These are phyloP conservation scores for Colletes collaris DNA, from an alignment of 2,888 invertebrate species.

Conservation along the genomic window DNA sequence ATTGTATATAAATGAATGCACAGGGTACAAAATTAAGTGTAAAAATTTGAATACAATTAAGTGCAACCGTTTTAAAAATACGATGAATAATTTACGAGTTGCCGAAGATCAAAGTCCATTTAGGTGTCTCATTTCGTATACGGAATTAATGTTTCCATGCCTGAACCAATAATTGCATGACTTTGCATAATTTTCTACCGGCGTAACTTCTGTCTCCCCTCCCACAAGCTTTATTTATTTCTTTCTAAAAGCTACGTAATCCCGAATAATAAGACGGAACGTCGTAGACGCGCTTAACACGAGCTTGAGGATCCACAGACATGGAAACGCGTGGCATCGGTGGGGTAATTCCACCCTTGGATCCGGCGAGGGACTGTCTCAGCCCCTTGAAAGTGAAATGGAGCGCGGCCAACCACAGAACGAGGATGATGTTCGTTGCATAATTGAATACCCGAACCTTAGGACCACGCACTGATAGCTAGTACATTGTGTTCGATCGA, in stretches of 20 bases:
- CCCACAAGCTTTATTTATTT: not conserved
- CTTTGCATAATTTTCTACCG: constrained; percentile 4
- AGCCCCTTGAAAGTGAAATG: constrained; percentile 59
- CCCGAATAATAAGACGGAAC: constrained; percentile 22
- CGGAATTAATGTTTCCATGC: not conserved
- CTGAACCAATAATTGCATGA: not conserved
- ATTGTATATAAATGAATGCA: too few species aligned
- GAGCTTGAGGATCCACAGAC: constrained; percentile 25
- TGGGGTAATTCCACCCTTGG: constrained; percentile 49
- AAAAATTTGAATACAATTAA: too few species aligned
- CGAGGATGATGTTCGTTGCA: constrained; percentile 70
- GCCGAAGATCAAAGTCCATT: too few species aligned
- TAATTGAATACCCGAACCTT: constrained; percentile 69
- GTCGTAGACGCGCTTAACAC: not conserved
- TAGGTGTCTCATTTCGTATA: too few species aligned
- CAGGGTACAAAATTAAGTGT: too few species aligned
- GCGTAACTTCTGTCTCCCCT: not conserved
- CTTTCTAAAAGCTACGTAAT: constrained; percentile 11
- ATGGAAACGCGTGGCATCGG: constrained; percentile 38
- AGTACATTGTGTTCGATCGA: constrained; percentile 58
- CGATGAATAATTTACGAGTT: too few species aligned
- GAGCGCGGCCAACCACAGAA: constrained; percentile 67
- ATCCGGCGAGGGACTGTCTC: constrained; percentile 50
- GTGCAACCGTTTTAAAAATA: too few species aligned
- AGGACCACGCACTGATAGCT: constrained; percentile 50